Base-by-base conservation (phyloP, 2,797 vertebrate genomes). In the Cichlasoma orientale region DNA sequence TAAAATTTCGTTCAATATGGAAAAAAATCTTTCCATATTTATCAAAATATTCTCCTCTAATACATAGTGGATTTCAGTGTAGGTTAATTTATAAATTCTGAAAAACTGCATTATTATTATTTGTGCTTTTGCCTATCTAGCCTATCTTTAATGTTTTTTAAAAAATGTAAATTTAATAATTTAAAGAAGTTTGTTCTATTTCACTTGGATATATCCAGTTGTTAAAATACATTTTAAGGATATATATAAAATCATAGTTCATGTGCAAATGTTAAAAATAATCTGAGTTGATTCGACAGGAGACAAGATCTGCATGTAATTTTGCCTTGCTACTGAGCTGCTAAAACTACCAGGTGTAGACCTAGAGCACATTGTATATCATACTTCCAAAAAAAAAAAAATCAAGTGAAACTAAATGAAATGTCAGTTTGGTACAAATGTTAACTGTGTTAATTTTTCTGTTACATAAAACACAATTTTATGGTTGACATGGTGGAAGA, bases 381-480 rank as follows among this genome's bases (percentile, higher is more conserved):
- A 18, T 72, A 72, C 73, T 72, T 53, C 10, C 9, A 58, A 44
- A 84, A 57, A 44, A 84, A 84, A 57, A 44, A 84, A 82, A 84
- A 82, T 56, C 23, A 44, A 56, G 72, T 61, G 23, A 82, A 84
- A 89, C 68, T 78, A 80, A 92, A 86, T 86, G 29, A 78, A 83
- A 84, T 78, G 84, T 27, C 59, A 52, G 50, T 77, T 72, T 54
- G 47, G 58, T 81, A 86, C 79, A 88, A 89, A 78, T 90, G 84
- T 83, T 71, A 72, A 82, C 80, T 76, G 82, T 79, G 82, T 87
- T 89, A 74, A 83, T 91, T 83, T 92, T 86, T 84, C 86, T 83
- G 88, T 91, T 82, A 89, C 88, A 93, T 91, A 88, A 92, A 93
- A 92, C 83, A 89, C 90, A 93, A 94, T 94, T 94, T 93, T 92